A percentile compares a stretch with the other conserved stretches of the same genome.
Evolutionary conservation across 2,888 invertebrate species (phyloP).

Genomic region (Falcaria lacertinaria): DNA sequence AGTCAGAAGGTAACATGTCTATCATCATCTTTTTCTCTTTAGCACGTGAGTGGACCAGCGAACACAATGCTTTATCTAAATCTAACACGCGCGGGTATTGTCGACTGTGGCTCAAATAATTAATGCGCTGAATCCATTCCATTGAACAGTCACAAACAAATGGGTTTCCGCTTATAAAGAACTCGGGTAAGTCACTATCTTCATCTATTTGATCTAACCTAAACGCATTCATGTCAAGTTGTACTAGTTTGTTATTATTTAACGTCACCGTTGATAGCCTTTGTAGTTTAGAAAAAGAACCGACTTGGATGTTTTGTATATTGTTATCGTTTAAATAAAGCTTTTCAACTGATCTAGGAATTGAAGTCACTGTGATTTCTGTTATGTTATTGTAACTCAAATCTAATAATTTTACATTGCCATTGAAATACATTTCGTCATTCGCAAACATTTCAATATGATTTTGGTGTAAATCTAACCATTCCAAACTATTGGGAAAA

Average conservation of each 20-base stretch:
- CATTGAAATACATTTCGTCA: conserved; percentile 73
- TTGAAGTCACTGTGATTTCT: conserved; percentile 82
- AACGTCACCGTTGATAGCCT: conserved; percentile 86
- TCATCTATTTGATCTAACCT: conserved; percentile 83
- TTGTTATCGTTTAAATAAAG: conserved; percentile 87
- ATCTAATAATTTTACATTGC: conserved; percentile 86
- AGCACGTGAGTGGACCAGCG: conserved; percentile 83
- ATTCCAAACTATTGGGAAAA: conserved; percentile 86
- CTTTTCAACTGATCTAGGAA: conserved; percentile 86
- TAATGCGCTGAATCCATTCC: conserved; percentile 91
- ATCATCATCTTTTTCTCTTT: conserved; percentile 86
- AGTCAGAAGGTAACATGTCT: conserved; percentile 86
- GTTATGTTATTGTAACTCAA: conserved; percentile 85
- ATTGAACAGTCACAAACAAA: conserved; percentile 92
- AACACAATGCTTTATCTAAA: conserved; percentile 87
- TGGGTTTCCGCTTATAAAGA: conserved; percentile 90
- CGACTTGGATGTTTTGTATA: conserved; percentile 83
- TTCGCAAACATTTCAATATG: conserved; percentile 82
- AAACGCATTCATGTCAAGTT: conserved; percentile 86
- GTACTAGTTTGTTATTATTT: conserved; percentile 86
- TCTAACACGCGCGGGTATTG: conserved; percentile 90
- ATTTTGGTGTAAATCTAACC: conserved; percentile 90
- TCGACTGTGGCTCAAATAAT: conserved; percentile 86
- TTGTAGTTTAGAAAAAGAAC: conserved; percentile 84
- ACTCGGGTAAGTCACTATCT: conserved; percentile 86